Conservation (phyloP, 2,797 vertebrate genomes). For the Notoglanidium macrostoma region DNA sequence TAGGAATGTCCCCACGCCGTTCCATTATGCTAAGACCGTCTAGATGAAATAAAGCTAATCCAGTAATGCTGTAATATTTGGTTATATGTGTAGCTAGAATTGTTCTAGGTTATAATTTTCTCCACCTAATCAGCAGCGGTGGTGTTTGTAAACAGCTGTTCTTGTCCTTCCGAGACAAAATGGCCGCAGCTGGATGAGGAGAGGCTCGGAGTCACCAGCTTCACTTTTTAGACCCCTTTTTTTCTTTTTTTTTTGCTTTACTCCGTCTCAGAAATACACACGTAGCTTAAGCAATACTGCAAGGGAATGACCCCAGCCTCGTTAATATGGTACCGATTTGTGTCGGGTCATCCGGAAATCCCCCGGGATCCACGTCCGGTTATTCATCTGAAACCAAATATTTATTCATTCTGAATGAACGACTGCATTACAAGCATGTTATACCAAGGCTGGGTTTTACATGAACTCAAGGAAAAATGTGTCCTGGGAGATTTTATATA, state of each 20-base stretch:
- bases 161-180: constrained; percentile 59
- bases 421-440: too few species aligned
- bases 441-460: background rate
- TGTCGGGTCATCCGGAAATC: background rate
- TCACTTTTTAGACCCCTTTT: background rate
- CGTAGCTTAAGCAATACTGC: background rate
- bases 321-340: background rate
- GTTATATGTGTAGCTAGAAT: background rate
- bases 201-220: constrained; percentile 35
- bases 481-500: too few species aligned
- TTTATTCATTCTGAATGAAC: background rate
- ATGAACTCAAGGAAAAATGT: background rate
- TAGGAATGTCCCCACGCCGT: background rate
- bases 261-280: constrained; percentile 21
- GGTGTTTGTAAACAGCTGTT: constrained; percentile 73
- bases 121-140: background rate
- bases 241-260: constrained; percentile 44
- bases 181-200: constrained; percentile 55
- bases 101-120: background rate
- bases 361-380: background rate
- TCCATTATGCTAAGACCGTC: background rate
- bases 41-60: background rate
- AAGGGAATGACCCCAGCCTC: background rate
- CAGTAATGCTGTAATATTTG: background rate
- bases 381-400: background rate